A percentile compares a stretch with the other conserved stretches of the same genome.
phyloP scores from a whole-genome alignment of 2,888 invertebrate species.

The Andrena praecox region DNA sequence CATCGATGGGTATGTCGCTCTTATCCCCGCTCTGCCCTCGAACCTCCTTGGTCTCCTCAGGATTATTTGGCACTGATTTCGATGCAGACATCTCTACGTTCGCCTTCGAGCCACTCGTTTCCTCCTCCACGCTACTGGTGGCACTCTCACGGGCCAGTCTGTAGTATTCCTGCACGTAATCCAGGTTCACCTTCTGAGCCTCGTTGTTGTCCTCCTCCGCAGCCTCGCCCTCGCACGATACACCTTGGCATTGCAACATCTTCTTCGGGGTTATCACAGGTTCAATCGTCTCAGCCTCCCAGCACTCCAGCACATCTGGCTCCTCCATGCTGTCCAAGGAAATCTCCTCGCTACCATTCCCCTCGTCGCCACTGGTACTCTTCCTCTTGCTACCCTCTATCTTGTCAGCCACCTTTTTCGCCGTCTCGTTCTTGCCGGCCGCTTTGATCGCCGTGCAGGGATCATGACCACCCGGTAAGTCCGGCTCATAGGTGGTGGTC shows the following conservation, averaged over 20 bases:
- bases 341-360: constrained; percentile 40
- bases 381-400: constrained; percentile 36
- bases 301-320: constrained; percentile 85
- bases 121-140: constrained; percentile 68
- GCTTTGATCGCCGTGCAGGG: constrained; percentile 19
- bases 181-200: constrained; percentile 70
- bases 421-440: constrained; percentile 5
- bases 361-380: constrained; percentile 58
- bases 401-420: constrained; percentile 12
- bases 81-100: constrained; percentile 44
- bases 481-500: constrained; percentile 71
- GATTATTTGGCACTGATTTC: constrained; percentile 73
- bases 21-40: constrained; percentile 55
- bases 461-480: constrained; percentile 43
- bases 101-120: constrained; percentile 47
- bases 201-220: constrained; percentile 68
- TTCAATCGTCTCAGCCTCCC: constrained; percentile 84
- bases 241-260: constrained; percentile 64
- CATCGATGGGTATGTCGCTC: constrained; percentile 76
- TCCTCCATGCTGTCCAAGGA: constrained; percentile 82
- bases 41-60: constrained; percentile 72
- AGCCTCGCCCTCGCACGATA: constrained; percentile 70
- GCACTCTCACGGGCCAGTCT: constrained; percentile 78
- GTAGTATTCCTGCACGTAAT: constrained; percentile 81
- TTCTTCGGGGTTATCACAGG: constrained; percentile 76